Percentiles rank a stretch among this genome's conserved stretches.
phyloP scores from a whole-genome alignment of 2,797 vertebrate species.

The Manis crassicaudata region DNA sequence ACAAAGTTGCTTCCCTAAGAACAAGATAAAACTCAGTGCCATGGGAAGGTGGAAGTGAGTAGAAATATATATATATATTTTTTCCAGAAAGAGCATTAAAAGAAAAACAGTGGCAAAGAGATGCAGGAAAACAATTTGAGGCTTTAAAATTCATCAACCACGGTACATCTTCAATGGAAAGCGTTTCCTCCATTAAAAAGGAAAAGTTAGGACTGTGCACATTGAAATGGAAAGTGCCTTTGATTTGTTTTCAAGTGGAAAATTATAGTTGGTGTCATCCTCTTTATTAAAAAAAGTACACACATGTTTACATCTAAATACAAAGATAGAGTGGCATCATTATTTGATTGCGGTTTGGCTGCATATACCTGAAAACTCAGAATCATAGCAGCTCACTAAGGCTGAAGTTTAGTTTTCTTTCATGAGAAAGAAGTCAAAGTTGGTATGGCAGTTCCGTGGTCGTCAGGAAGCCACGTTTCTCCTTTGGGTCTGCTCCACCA shows the following conservation, averaged over 20 bases:
- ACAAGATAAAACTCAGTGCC: neutral
- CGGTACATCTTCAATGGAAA: neutral
- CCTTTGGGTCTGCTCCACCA: neutral
- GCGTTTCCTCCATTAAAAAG: neutral
- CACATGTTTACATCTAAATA: neutral
- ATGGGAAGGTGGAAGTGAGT: neutral
- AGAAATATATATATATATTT: neutral
- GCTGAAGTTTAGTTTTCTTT: neutral
- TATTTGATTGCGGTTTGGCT: neutral
- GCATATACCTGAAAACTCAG: neutral
- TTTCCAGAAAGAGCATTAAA: neutral
- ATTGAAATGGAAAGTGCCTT: neutral
- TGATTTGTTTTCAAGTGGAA: neutral
- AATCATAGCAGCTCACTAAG: neutral
- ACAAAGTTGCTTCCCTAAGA: neutral
- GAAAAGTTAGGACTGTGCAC: fast-evolving
- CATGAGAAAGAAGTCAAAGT: neutral
- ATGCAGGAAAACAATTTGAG: neutral
- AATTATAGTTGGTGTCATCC: no score
- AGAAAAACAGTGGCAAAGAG: neutral
- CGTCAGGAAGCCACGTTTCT: neutral
- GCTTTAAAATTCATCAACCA: neutral
- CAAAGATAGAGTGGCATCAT: neutral
- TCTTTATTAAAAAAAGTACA: neutral
- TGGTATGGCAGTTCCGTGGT: fast-evolving